These are phyloP conservation scores for Busseola fusca DNA, from an alignment of 2,888 invertebrate species.

Conservation along the genomic window DNA sequence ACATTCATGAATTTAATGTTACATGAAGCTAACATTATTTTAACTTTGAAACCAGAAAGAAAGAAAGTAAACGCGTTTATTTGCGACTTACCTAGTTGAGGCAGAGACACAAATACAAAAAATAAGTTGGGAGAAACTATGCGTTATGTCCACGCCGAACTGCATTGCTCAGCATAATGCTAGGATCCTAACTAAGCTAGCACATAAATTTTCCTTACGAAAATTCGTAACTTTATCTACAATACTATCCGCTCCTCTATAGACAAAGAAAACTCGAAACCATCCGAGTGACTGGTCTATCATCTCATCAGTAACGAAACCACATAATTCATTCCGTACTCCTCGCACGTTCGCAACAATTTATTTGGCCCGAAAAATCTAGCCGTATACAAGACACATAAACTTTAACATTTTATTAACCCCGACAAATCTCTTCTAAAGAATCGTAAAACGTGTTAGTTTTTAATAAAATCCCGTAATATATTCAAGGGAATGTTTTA, in stretches of 20 bases:
- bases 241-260: neutral
- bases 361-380: constrained; percentile 57
- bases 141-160: neutral
- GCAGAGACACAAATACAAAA: neutral
- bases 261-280: constrained; percentile 11
- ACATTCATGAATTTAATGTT: neutral
- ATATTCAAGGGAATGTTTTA: constrained; percentile 48
- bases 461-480: constrained; percentile 55
- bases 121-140: neutral
- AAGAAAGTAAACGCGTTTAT: neutral
- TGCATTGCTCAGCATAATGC: neutral
- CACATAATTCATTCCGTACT: constrained; percentile 33
- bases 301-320: constrained; percentile 25
- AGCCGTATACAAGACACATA: constrained; percentile 42
- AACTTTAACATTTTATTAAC: constrained; percentile 54
- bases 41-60: neutral
- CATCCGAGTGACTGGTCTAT: neutral
- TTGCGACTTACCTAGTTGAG: neutral
- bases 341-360: constrained; percentile 50
- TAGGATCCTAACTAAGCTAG: neutral
- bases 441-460: constrained; percentile 55
- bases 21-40: neutral
- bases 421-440: constrained; percentile 39
- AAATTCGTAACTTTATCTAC: neutral
- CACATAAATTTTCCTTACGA: neutral